Conservation (phyloP, 2,797 vertebrate genomes). For the Tamandua tetradactyla region DNA sequence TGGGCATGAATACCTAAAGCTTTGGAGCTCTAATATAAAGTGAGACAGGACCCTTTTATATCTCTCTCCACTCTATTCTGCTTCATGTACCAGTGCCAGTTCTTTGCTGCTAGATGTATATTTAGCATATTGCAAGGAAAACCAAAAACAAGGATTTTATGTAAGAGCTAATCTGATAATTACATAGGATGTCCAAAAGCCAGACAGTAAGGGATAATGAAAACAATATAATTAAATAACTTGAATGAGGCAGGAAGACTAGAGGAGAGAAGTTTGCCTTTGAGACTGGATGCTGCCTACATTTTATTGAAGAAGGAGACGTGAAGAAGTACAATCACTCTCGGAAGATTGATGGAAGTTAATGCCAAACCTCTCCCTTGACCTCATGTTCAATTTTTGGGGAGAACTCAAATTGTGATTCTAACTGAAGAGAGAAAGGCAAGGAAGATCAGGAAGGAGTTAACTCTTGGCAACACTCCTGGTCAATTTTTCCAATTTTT, state of each 20-base stretch:
- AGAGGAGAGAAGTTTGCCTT: not conserved
- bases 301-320: conserved; percentile 45
- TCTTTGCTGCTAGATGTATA: conserved; percentile 66
- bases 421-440: conserved; percentile 34
- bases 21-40: not conserved
- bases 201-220: conserved; percentile 68
- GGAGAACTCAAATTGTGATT: conserved; percentile 1
- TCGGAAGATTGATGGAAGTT: conserved; percentile 32
- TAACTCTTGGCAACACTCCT: conserved; percentile 53
- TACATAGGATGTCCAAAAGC: conserved; percentile 69
- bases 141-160: conserved; percentile 68
- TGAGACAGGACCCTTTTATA: not conserved
- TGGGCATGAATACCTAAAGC: not conserved
- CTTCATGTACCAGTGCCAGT: conserved; percentile 54
- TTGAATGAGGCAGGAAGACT: conserved; percentile 45
- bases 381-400: conserved; percentile 46
- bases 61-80: conserved; percentile 50
- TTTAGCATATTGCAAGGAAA: conserved; percentile 74
- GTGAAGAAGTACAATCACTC: not conserved
- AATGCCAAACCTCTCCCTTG: conserved; percentile 52
- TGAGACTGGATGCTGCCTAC: not conserved
- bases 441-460: not conserved
- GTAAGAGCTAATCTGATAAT: conserved; percentile 78
- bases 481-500: conserved; percentile 46
- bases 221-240: conserved; percentile 77